These are phyloP conservation scores for Aepyceros melampus DNA, from an alignment of 2,113 vertebrate species.

Conservation along the genomic window DNA sequence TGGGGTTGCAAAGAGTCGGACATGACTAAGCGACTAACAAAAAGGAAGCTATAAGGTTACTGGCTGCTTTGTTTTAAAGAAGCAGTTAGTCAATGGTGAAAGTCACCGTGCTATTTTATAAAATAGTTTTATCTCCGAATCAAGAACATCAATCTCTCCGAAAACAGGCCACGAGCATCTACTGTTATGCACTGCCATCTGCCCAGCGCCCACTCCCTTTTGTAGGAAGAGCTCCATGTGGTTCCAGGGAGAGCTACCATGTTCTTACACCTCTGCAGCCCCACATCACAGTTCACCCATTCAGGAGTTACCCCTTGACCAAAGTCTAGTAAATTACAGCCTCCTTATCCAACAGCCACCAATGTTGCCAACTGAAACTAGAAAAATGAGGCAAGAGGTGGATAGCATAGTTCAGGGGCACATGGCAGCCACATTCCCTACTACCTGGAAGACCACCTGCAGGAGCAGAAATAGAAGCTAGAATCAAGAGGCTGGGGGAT, in stretches of 20 bases:
- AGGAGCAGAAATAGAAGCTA: neutral
- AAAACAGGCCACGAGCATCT: neutral
- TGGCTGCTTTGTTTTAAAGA: neutral
- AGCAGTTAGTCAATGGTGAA: neutral
- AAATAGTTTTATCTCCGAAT: neutral
- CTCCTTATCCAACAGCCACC: neutral
- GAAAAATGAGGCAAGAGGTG: neutral
- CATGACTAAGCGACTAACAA: neutral
- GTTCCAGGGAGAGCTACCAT: neutral
- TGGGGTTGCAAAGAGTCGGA: neutral
- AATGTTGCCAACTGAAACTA: neutral
- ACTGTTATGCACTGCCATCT: neutral
- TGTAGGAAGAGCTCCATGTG: neutral
- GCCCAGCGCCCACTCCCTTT: neutral
- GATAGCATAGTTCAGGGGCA: neutral
- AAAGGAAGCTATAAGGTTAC: neutral
- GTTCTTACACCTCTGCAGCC: neutral
- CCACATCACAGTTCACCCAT: neutral
- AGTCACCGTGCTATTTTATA: neutral
- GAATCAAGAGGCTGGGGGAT: neutral
- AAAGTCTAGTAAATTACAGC: neutral
- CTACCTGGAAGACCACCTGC: neutral
- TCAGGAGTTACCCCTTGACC: neutral
- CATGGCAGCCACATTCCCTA: neutral
- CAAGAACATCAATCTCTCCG: neutral